phyloP scores from a whole-genome alignment of 2,113 vertebrate genomes.

The Rhombomys opimus region DNA sequence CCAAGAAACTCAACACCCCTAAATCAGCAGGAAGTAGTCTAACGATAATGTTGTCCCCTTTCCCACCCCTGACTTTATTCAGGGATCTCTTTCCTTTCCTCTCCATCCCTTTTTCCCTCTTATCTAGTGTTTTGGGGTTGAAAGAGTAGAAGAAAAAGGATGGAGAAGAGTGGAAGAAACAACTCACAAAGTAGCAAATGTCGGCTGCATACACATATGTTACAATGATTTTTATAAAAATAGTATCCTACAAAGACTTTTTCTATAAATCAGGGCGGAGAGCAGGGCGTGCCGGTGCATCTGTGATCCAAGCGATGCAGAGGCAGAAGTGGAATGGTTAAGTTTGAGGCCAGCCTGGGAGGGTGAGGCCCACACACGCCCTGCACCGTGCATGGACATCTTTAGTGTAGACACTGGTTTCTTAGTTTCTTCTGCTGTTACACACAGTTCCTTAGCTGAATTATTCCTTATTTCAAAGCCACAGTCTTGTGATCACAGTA shows the following conservation, averaged over 20 bases:
- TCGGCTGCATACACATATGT: not conserved
- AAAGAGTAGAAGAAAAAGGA: too few relatives aligned
- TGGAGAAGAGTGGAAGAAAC: too few relatives aligned
- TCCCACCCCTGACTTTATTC: too few relatives aligned
- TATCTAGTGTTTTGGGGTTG: too few relatives aligned
- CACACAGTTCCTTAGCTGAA: not conserved
- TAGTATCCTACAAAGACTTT: not conserved
- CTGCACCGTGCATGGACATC: not conserved
- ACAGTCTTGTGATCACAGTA: not conserved
- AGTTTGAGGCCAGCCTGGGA: not conserved
- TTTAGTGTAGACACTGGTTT: not conserved
- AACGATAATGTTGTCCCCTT: too few relatives aligned
- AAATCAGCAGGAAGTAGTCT: too few relatives aligned
- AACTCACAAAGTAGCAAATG: too few relatives aligned
- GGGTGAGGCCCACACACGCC: not conserved
- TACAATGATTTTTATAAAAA: not conserved
- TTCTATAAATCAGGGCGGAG: not conserved
- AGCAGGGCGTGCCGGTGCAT: not conserved
- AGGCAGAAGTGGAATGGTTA: not conserved
- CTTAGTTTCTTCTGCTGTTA: not conserved
- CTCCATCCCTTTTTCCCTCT: too few relatives aligned
- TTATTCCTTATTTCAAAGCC: constrained; percentile 45
- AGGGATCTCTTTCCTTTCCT: too few relatives aligned
- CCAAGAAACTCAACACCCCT: too few relatives aligned
- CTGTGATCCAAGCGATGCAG: not conserved